These are phyloP conservation scores for Macrocentrus cingulum DNA, from an alignment of 1,140 invertebrate species.

Conservation along the genomic window DNA sequence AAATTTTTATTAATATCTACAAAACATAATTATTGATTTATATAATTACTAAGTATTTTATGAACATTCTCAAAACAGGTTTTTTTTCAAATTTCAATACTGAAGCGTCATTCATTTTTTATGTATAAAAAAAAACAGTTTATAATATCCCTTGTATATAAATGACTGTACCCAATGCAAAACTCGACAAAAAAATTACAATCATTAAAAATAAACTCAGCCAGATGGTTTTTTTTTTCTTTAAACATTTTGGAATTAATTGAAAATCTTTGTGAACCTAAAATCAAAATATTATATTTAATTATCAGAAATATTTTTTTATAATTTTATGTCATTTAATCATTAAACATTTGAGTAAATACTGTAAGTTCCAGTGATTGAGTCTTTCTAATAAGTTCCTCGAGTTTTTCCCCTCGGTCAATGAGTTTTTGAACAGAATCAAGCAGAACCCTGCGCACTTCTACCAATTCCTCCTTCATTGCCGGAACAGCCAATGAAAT, in stretches of 20 bases:
- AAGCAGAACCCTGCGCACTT: slow-evolving; percentile 39
- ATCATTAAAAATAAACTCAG: not conserved
- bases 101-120: too few relatives aligned
- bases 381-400: slow-evolving; percentile 43
- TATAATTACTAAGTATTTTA: too few relatives aligned
- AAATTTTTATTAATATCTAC: too few relatives aligned
- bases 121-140: too few relatives aligned
- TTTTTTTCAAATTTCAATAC: too few relatives aligned
- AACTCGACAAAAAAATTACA: slow-evolving; percentile 21
- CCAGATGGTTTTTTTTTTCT: slow-evolving; percentile 23
- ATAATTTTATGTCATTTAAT: slow-evolving; percentile 1
- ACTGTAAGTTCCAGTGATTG: slow-evolving; percentile 44
- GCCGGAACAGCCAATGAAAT: slow-evolving; percentile 16
- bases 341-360: slow-evolving; percentile 5
- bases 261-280: slow-evolving; percentile 35
- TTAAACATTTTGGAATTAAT: slow-evolving; percentile 1
- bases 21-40: too few relatives aligned
- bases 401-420: slow-evolving; percentile 43
- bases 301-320: not conserved
- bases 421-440: slow-evolving; percentile 42
- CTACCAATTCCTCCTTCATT: slow-evolving; percentile 36
- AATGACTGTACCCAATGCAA: slow-evolving; percentile 24
- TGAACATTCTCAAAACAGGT: too few relatives aligned
- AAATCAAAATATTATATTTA: slow-evolving; percentile 14
- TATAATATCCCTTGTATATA: slow-evolving; percentile 28